phyloP scores from a whole-genome alignment of 2,797 vertebrate genomes.

The Ctenopoma kingsleyae region DNA sequence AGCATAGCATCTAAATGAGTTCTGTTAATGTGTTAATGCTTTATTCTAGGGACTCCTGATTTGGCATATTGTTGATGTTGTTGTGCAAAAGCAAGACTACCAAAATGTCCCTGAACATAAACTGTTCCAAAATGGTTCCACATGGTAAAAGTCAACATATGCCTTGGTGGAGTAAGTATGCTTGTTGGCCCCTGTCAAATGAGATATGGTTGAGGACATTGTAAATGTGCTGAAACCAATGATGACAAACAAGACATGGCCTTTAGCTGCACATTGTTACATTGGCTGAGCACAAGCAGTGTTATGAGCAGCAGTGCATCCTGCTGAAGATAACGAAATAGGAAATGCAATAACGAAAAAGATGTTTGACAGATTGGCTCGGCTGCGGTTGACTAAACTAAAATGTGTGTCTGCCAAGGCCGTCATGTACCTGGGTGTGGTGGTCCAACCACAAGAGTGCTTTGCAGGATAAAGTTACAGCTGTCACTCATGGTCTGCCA shows the following conservation, averaged over 20 bases:
- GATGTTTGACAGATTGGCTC: conserved; percentile 18
- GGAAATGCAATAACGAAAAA: conserved; percentile 19
- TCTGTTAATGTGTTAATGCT: too few relatives aligned
- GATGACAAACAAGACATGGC: conserved; percentile 39
- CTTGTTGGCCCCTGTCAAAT: neutral
- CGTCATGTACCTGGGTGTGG: neutral
- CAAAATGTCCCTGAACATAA: neutral
- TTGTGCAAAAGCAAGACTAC: neutral
- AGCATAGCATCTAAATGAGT: too few relatives aligned
- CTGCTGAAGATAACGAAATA: conserved; percentile 19
- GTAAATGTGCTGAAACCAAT: conserved; percentile 34
- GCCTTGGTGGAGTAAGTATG: neutral
- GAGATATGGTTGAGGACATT: conserved; percentile 22
- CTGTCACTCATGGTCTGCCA: conserved; percentile 21
- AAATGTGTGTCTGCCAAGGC: conserved; percentile 29
- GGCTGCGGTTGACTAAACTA: conserved; percentile 21
- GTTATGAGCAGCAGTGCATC: conserved; percentile 19
- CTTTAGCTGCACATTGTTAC: conserved; percentile 17
- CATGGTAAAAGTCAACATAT: neutral
- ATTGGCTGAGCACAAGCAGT: conserved; percentile 11
- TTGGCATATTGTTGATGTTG: neutral
- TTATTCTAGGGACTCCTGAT: too few relatives aligned
- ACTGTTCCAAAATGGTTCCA: neutral
- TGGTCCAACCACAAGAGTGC: conserved; percentile 4
- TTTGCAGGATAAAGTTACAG: conserved; percentile 14